A percentile compares a stretch with the other conserved stretches of the same genome.
Conservation (phyloP, 92 coral and sea anemone species). For the Porites rus region DNA sequence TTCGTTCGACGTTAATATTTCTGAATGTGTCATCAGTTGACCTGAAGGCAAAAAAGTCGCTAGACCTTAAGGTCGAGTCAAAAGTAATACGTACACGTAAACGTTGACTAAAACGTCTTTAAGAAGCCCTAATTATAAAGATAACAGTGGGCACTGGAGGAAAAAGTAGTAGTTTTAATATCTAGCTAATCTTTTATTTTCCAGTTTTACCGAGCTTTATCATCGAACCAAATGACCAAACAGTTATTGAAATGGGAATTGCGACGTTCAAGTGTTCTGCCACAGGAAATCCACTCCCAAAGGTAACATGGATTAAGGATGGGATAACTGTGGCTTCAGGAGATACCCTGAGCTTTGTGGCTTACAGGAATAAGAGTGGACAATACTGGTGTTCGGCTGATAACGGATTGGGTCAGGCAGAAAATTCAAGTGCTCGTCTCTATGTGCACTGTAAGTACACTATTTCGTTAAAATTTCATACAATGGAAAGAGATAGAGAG, state of each 20-base stretch:
- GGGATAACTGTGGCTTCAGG: neutral
- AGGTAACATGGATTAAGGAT: slow-evolving; percentile 1
- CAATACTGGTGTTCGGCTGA: slow-evolving; percentile 18
- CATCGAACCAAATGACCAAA: neutral
- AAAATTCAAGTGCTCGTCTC: slow-evolving; percentile 1
- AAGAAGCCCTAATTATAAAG: too few relatives aligned
- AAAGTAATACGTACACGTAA: too few relatives aligned
- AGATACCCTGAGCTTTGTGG: neutral
- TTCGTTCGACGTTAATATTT: too few relatives aligned
- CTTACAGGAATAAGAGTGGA: neutral
- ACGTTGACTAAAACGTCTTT: too few relatives aligned
- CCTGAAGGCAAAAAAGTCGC: too few relatives aligned
- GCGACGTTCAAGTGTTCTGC: neutral
- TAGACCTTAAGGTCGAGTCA: too few relatives aligned
- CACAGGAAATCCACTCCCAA: slow-evolving; percentile 15
- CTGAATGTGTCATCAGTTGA: too few relatives aligned
- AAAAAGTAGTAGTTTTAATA: too few relatives aligned
- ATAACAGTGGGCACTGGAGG: too few relatives aligned
- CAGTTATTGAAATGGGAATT: neutral
- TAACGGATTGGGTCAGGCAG: neutral
- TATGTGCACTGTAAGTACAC: slow-evolving; percentile 13
- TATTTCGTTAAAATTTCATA: neutral
- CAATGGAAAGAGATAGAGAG: neutral
- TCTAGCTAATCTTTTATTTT: too few relatives aligned
- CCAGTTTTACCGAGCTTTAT: slow-evolving; percentile 10